Conservation (phyloP, 92 coral and sea anemone species). For the Ricordea florida region DNA sequence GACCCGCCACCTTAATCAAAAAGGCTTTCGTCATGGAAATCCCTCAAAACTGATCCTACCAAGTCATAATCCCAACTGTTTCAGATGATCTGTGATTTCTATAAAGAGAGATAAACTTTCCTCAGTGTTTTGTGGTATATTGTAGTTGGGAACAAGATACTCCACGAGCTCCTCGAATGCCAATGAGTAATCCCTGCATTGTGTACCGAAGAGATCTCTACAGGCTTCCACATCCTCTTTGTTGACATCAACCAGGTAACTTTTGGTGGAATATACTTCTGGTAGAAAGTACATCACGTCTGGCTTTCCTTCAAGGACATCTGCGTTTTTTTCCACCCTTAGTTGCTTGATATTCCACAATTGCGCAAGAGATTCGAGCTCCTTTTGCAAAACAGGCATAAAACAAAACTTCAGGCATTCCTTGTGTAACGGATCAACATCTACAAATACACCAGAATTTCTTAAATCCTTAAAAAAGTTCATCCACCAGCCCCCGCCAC, state of each 20-base stretch:
- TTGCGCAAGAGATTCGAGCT: not conserved
- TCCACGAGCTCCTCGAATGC: constrained; percentile 50
- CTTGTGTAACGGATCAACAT: constrained; percentile 12
- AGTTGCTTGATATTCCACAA: constrained; percentile 29
- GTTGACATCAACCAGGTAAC: constrained; percentile 47
- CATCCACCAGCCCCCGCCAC: constrained; percentile 63
- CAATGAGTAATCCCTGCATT: constrained; percentile 6
- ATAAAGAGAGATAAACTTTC: too few species aligned
- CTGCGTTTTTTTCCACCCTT: constrained; percentile 2
- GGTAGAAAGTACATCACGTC: constrained; percentile 55
- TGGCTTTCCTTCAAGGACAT: constrained; percentile 54
- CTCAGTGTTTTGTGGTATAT: constrained; percentile 18
- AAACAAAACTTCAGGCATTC: constrained; percentile 45
- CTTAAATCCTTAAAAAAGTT: constrained; percentile 54
- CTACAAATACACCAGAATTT: constrained; percentile 18
- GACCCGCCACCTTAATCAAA: too few species aligned
- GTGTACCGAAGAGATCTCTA: constrained; percentile 37
- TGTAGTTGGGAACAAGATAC: constrained; percentile 32
- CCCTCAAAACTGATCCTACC: too few species aligned
- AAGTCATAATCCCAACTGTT: too few species aligned
- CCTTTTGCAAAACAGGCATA: constrained; percentile 26
- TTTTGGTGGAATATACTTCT: constrained; percentile 10
- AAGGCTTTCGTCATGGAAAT: too few species aligned
- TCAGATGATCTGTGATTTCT: too few species aligned
- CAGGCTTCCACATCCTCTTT: constrained; percentile 49